Base-by-base conservation (phyloP, 2,888 invertebrate species). In the Heterodera filipjevi region DNA sequence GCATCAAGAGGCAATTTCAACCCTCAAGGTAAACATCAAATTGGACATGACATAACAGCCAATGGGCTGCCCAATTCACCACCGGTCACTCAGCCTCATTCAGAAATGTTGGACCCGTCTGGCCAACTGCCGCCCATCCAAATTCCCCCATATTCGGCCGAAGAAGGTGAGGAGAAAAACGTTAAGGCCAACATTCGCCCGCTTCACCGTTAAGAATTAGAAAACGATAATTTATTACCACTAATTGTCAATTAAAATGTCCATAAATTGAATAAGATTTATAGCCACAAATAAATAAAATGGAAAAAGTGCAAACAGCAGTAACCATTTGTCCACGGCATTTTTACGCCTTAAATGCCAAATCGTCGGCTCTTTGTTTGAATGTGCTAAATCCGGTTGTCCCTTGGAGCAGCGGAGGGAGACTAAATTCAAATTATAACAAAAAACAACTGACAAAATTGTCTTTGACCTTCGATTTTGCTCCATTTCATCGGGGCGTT, bases 71-170 rank as follows among this genome's bases (percentile, higher is more conserved):
- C 33, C 33, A 59, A 59, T 59, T 39, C 39, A 39, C 39, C 39
- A 39, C 39, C 39, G 39, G 39, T 12, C 39, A 39, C 39, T 39
- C 5, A 59, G 59, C 59, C 22, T 27, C 59, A 59, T 59, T 59
- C 22, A 68, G 68, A 68, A 35, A 35, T 68, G 68, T 35, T 68
- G 33, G 68, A 68, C 33, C 32, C 68, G 33, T 35, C 68, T 32
- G 68, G 68, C 19, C 68, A 68, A 22, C 35, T 75, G 64, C 53
- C 75, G 27, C 46, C 66, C 64, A 75, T 75, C 39, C 68, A 64
- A 59, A 75, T 75, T 27, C 75, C 75, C 27, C 75, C 75, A 14
- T 75, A 75, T 59, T 75, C 75, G 19, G 75, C 75, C 30, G 75
- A 75, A n/a, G 75, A 66, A 19, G 75, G 68, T 59, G 75, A 75